Percentiles rank a stretch among this genome's conserved stretches.
Evolutionary conservation across 2,113 vertebrate species (phyloP).

Genomic region (Eubucco bourcierii): DNA sequence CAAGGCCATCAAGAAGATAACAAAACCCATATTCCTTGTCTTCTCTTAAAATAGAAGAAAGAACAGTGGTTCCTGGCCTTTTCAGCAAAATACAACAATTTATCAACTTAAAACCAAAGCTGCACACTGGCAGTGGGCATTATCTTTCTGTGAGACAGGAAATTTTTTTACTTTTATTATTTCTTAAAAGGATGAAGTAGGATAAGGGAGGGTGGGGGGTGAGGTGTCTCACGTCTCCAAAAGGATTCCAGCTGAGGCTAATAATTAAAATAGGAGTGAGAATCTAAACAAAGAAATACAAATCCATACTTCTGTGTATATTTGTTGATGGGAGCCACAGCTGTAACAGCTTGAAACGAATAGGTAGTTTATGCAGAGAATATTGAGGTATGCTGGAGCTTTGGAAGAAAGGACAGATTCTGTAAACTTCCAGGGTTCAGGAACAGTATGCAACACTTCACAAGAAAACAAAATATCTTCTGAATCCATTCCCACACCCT

Average conservation of each 20-base stretch:
- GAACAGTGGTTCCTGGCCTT: not conserved
- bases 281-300: not conserved
- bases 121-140: not conserved
- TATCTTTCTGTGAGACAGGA: not conserved
- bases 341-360: not conserved
- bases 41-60: not conserved
- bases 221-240: not conserved
- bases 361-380: not conserved
- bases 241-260: not conserved
- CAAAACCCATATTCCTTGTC: not conserved
- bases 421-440: not conserved
- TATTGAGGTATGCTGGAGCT: not conserved
- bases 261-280: not conserved
- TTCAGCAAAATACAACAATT: not conserved
- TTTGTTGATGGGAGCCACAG: not conserved
- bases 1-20: not conserved
- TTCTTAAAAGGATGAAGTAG: not conserved
- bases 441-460: not conserved
- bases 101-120: not conserved
- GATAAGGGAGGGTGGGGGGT: not conserved
- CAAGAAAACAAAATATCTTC: conserved; percentile 28
- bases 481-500: conserved; percentile 12
- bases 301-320: not conserved
- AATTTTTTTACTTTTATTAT: not conserved
- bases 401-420: not conserved